phyloP scores from a whole-genome alignment of 1,140 invertebrate genomes.

The Trichomalopsis sarcophagae region DNA sequence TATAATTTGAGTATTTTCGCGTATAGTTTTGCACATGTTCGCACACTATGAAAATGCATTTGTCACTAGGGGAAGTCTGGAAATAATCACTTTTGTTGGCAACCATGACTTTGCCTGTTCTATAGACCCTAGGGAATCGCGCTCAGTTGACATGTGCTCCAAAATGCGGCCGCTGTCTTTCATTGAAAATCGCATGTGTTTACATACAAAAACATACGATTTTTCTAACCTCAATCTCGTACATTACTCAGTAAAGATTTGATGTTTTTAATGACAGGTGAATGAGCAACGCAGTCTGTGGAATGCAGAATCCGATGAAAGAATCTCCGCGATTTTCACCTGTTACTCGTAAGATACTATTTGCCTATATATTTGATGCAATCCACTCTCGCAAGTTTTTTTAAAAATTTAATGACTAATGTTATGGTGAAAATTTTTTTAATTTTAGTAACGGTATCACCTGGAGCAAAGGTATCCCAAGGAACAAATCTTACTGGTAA shows the following conservation, averaged over 20 bases:
- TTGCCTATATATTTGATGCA: too few relatives aligned
- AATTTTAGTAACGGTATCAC: slow-evolving; percentile 55
- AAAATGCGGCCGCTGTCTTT: neutral
- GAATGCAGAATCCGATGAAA: neutral
- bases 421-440: neutral
- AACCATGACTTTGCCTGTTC: too few relatives aligned
- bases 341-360: slow-evolving; percentile 49
- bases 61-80: too few relatives aligned
- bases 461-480: slow-evolving; percentile 52
- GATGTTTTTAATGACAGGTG: neutral
- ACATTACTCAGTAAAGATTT: neutral
- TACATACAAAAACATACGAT: neutral
- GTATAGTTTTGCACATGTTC: too few relatives aligned
- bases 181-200: neutral
- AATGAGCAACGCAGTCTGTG: neutral
- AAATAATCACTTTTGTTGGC: too few relatives aligned
- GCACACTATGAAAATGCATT: too few relatives aligned
- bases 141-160: neutral
- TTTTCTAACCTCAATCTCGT: neutral
- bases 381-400: neutral
- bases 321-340: slow-evolving; percentile 25
- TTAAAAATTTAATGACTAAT: neutral
- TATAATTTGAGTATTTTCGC: too few relatives aligned
- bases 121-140: too few relatives aligned
- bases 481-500: slow-evolving; percentile 67